Base-by-base conservation (phyloP, 1,140 invertebrate species). In the Asbolus verrucosus region DNA sequence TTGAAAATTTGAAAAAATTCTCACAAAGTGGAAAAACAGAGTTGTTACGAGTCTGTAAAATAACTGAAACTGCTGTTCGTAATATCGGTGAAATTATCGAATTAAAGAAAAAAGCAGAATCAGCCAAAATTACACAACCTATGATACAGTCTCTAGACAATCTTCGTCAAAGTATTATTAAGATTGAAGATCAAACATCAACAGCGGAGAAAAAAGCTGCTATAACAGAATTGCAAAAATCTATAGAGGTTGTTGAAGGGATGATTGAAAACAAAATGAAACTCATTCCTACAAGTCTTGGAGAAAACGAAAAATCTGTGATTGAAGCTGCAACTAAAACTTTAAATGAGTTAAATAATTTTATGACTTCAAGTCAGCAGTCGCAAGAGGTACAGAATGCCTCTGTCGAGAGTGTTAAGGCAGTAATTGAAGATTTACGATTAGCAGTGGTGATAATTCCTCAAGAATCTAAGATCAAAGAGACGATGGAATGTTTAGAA, bases 191-290 rank as follows among this genome's bases (percentile, higher is more conserved):
- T 72, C 78, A 63, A 50, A 76, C 5, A 39, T 46, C 41, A 46
- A 70, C 70, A 33, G 50, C 70, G 1, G 21, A 63, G 13, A 68
- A 61, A 67, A 74, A 70, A 19, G 80, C 84, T 72, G 79, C 82
- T 9, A 73, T 87, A 6, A 81, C 81, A 75, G 84, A 84, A 76
- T 82, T 86, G 78, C 82, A 85, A 9, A 83, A 84, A 78, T 84
- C 82, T 27, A 75, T 86, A 18, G 80, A 82, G 33, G 67, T 78
- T 31, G 74, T 86, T 61, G 82, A 85, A 77, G 82, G 46, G 9
- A 27, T 54, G 46, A 54, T 54, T 13, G 46, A 13, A n/a, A 27
- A 0, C 21, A 65, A 65, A 24, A 8, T 41, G 15, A 61, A 31
- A 30, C 21, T 16, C 0, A 60, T 61, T 61, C 9, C 43, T 16